A percentile compares a stretch with the other conserved stretches of the same genome.
phyloP scores from a whole-genome alignment of 1,140 invertebrate genomes.

The Spodoptera litura region DNA sequence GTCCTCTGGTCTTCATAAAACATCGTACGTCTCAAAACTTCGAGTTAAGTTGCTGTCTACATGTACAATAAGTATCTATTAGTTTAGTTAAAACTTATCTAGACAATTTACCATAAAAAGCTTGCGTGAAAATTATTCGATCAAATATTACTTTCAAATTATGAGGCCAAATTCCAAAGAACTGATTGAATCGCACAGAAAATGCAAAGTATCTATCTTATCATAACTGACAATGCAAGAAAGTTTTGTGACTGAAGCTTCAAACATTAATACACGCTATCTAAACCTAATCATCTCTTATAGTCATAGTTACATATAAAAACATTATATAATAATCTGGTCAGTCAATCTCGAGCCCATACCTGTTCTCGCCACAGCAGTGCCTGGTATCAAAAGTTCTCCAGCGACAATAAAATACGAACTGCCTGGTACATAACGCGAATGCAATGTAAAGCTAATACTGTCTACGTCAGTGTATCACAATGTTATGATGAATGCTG shows the following conservation, averaged over 20 bases:
- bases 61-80: slow-evolving; percentile 44
- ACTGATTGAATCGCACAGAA: slow-evolving; percentile 37
- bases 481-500: slow-evolving; percentile 41
- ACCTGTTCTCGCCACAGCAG: slow-evolving; percentile 50
- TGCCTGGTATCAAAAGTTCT: slow-evolving; percentile 8
- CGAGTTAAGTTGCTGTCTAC: slow-evolving; percentile 41
- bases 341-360: slow-evolving; percentile 75
- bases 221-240: slow-evolving; percentile 59
- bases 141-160: slow-evolving; percentile 5
- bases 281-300: slow-evolving; percentile 72
- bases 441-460: slow-evolving; percentile 27
- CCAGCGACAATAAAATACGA: neutral
- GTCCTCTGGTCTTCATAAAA: slow-evolving; percentile 57
- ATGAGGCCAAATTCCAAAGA: slow-evolving; percentile 1
- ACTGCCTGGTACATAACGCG: slow-evolving; percentile 7
- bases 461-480: slow-evolving; percentile 16
- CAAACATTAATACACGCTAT: slow-evolving; percentile 69
- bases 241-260: slow-evolving; percentile 69
- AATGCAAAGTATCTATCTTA: slow-evolving; percentile 58
- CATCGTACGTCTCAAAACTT: slow-evolving; percentile 49
- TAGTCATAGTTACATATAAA: slow-evolving; percentile 73
- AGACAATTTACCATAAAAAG: slow-evolving; percentile 37
- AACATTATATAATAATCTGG: slow-evolving; percentile 73
- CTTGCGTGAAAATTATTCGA: slow-evolving; percentile 37
- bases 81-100: slow-evolving; percentile 46